Base-by-base conservation (phyloP, 1,140 invertebrate genomes). In the Drosophila athabasca region DNA sequence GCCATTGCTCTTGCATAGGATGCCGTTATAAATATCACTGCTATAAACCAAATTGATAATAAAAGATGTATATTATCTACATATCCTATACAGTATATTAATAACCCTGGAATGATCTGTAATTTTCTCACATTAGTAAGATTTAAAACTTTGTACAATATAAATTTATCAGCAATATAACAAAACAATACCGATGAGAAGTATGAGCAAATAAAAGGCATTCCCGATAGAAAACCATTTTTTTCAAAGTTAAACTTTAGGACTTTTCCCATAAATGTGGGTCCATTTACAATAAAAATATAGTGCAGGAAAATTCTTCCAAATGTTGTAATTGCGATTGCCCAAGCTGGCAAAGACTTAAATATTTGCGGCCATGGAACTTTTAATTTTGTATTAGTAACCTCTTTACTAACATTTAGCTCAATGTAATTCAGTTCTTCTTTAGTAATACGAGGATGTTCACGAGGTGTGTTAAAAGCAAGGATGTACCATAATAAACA, bases 311-410 rank as follows among this genome's bases (percentile, higher is more conserved):
- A 95, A 88, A 95, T 95, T 59, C 95, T 92, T 17, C 95, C 95
- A 75, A 95, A 95, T 0, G 95, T 95, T 0, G 95, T 95, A 39
- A 95, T 93, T 6, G 93, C 94, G 76, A 98, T 96, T 0, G 96
- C 95, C 96, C 96, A 97, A 4, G 96, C 95, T 8, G 97, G 95
- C 62, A 93, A 84, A 0, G 96, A 97, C 6, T 92, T 95, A 9
- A 97, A 92, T 49, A 98, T 96, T 5, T 93, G 90, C 48, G 92
- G 92, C 96, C 96, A 97, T 9, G 97, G 97, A 11, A 95, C 94
- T 57, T 78, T 79, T 45, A 81, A 67, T 17, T 78, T 66, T 13
- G 65, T 92, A 41, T 22, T 9, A 78, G 76, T 90, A 39, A 93
- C 92, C 64, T 93, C 92, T 62, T 92, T 91, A 26, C 92, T 91